Evolutionary conservation across 2,113 vertebrate species (phyloP).

Genomic region (Thalassoma bifasciatum): DNA sequence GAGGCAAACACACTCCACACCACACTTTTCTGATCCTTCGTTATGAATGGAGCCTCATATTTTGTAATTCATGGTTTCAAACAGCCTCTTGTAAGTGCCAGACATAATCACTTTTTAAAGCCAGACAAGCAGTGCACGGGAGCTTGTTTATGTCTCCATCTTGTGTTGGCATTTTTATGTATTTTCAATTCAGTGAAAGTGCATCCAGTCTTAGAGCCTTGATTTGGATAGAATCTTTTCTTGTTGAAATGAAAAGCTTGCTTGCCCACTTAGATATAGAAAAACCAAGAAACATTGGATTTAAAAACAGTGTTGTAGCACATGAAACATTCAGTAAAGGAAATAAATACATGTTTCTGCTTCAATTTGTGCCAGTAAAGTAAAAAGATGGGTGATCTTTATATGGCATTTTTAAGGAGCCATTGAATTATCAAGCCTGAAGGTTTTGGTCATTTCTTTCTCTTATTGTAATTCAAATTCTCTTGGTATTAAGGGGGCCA

Average conservation of each 20-base stretch:
- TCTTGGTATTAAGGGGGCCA: neutral
- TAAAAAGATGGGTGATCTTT: no score
- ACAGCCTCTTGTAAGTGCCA: constrained; percentile 4
- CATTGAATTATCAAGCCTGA: no score
- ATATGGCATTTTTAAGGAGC: no score
- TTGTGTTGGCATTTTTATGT: constrained; percentile 38
- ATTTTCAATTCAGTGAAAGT: constrained; percentile 4
- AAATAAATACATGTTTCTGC: no score
- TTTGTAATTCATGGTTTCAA: neutral
- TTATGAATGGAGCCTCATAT: neutral
- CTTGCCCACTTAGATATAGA: neutral
- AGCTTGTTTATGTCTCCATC: constrained; percentile 53
- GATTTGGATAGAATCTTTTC: constrained; percentile 6
- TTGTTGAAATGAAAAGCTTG: neutral
- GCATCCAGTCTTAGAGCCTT: neutral
- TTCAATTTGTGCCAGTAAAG: no score
- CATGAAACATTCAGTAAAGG: neutral
- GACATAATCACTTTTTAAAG: constrained; percentile 15
- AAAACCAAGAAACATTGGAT: neutral
- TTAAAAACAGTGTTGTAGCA: neutral
- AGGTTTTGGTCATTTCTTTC: no score
- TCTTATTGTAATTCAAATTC: constrained; percentile 4
- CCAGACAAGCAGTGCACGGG: constrained; percentile 23
- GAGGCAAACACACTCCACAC: no score
- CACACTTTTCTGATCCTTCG: neutral